Conservation (phyloP, 1,140 invertebrate genomes). For the Drosophila eugracilis region DNA sequence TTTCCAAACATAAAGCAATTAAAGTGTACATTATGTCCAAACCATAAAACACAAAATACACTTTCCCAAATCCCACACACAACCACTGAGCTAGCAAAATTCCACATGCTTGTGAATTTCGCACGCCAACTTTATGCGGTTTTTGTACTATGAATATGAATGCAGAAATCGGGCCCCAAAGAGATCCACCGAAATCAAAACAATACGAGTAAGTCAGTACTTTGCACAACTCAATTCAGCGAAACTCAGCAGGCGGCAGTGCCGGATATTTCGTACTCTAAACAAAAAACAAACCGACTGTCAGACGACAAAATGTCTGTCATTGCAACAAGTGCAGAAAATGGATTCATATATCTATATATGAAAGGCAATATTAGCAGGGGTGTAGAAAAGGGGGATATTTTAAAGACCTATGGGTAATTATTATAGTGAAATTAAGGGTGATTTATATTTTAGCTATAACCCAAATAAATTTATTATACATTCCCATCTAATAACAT, state of each 20-base stretch:
- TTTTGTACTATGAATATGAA: slow-evolving; percentile 49
- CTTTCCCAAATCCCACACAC: slow-evolving; percentile 37
- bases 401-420: background rate
- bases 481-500: background rate
- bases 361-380: slow-evolving; percentile 9
- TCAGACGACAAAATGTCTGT: slow-evolving; percentile 61
- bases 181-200: slow-evolving; percentile 45
- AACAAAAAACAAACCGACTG: slow-evolving; percentile 26
- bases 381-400: background rate
- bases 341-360: slow-evolving; percentile 31
- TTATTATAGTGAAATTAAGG: too few species aligned
- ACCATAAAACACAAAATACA: slow-evolving; percentile 48
- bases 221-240: slow-evolving; percentile 52
- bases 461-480: background rate
- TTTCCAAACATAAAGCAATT: slow-evolving; percentile 49
- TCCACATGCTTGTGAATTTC: slow-evolving; percentile 31
- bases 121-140: slow-evolving; percentile 54
- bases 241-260: slow-evolving; percentile 18
- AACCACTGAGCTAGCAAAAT: slow-evolving; percentile 7
- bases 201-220: slow-evolving; percentile 48
- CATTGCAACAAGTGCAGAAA: slow-evolving; percentile 68
- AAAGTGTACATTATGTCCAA: slow-evolving; percentile 37
- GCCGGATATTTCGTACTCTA: slow-evolving; percentile 46
- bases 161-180: slow-evolving; percentile 31
- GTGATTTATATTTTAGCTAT: too few species aligned